Base-by-base conservation (phyloP, 2,797 vertebrate genomes). In the Pantherophis vulpinus region DNA sequence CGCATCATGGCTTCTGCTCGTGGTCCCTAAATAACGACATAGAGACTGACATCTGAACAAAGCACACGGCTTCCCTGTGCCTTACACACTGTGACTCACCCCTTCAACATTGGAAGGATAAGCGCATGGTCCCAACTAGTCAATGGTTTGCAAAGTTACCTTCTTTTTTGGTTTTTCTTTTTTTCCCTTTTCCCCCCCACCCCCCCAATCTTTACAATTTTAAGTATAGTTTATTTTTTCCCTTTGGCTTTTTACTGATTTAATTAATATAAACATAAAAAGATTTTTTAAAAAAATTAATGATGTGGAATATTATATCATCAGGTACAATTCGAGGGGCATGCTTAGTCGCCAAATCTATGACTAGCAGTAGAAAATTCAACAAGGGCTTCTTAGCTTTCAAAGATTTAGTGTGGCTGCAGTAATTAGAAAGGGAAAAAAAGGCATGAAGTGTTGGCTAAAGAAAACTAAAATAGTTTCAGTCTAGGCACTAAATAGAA, bases 1-100 rank as follows among this genome's bases (percentile, higher is more conserved):
- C 93, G 97, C 98, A 99, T 98, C 98, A 99, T 97, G 90, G 96
- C 97, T 97, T 99, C 99, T 55, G 98, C 99, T 90, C 96, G 97
- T 55, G 99, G 98, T 4, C 98, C 99, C 99, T 99, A 95, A 9
- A 42, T 91, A 86, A 13, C 4, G 25, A 86, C 55, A 87, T 5
- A 66, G 47, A 51, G 59, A 47, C 12, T 83, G 74, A 83, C 10
- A 79, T 42, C 37, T 79, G 74, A 42, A 25, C 37, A 42, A 79
- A 42, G 74, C 74, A 23, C 37, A 11, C 0, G 37, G 9, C 37
- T 79, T 79, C 37, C 37, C 20, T 74, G 70, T 37, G 37, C 74
- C 37, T 23, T 23, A 42, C 4, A 11, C 20, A 83, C 0, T 0
- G 20, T 83, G 74, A 25, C 37, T 47, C 5, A 20, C 12, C 23